Evolutionary conservation across 2,113 vertebrate species (phyloP).

Genomic region (Pungitius pungitius): DNA sequence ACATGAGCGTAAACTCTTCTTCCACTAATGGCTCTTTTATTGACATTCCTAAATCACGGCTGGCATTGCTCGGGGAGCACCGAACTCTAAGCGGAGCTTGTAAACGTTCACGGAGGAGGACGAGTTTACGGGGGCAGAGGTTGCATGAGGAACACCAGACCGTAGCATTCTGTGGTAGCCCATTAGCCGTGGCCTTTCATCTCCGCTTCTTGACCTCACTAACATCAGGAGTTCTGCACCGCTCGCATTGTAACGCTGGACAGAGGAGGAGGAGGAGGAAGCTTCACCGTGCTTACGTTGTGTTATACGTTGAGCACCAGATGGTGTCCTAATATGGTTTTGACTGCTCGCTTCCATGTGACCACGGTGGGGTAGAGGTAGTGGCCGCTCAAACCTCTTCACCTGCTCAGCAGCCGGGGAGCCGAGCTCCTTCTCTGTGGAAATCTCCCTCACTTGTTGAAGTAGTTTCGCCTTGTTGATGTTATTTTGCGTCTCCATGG

Average conservation of each 20-base stretch:
- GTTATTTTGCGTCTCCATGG: slow-evolving; percentile 61
- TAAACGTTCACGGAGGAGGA: slow-evolving; percentile 22
- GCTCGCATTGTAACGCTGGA: slow-evolving; percentile 21
- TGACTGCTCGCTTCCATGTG: slow-evolving; percentile 5
- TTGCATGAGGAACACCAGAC: slow-evolving; percentile 43
- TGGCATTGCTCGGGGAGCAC: background rate
- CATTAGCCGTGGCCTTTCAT: slow-evolving; percentile 14
- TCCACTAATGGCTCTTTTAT: slow-evolving; percentile 59
- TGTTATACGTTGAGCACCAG: slow-evolving; percentile 37
- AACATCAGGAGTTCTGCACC: background rate
- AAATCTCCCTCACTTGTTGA: slow-evolving; percentile 12
- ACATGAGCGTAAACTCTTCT: slow-evolving; percentile 1
- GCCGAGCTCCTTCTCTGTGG: slow-evolving; percentile 11
- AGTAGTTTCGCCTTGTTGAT: slow-evolving; percentile 39
- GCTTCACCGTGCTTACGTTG: slow-evolving; percentile 3
- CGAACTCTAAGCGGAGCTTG: slow-evolving; percentile 6
- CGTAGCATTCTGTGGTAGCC: slow-evolving; percentile 33
- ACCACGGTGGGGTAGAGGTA: background rate
- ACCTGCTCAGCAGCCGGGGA: slow-evolving; percentile 9
- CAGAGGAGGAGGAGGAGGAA: slow-evolving; percentile 6
- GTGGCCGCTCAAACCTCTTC: slow-evolving; percentile 15
- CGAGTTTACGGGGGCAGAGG: slow-evolving; percentile 36
- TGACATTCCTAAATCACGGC: slow-evolving; percentile 51
- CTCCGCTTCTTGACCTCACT: slow-evolving; percentile 11
- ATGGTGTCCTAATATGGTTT: slow-evolving; percentile 62